Evolutionary conservation across 2,888 invertebrate species (phyloP), one percentile per base, ranked within the genome.

Genomic region (Papilio demoleus): DNA sequence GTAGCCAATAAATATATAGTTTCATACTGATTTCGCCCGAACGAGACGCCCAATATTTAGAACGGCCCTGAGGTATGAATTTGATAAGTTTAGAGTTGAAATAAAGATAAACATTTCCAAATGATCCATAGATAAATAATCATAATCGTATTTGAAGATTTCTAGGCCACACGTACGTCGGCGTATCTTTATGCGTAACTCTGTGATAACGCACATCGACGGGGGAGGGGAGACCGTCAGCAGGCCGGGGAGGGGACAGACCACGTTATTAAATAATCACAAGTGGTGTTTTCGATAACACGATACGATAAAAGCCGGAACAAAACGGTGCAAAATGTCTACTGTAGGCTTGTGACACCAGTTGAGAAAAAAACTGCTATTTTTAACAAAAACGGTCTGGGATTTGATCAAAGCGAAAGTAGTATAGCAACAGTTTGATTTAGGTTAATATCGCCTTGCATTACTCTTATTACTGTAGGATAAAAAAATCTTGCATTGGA

Each of bases 241-340:
- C n/a, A 17, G 6, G 17, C 17, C 2, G 19, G 42, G 42, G 42
- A 22, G 19, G 67, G 27, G 53, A n/a, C 14, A 3, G 34, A 67
- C 58, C 67, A 63, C 56, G 63, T 42, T 67, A 58, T 67, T 67
- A 63, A 67, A 67, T 63, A 67, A 67, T 67, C 63, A 24, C n/a
- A 45, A 34, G 19, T 27, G 36, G 45, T 63, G 47, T 19, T 38
- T 47, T 38, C 38, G 68, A 68, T 68, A 68, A 64, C 22, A 11
- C 14, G 62, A 19, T 47, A 59, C 36, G 68, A 64, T 63, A 47
- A 59, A 64, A 17, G 47, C 59, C 58, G 27, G 36, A 56, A 45
- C n/a, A 45, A 17, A 24, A 14, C 27, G 31, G 42, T 27, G 34
- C 22, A 34, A 56, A 62, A 61, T 45, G 47, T 50, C 50, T 67